Percentiles rank a stretch among this genome's conserved stretches.
These are phyloP conservation scores for Coelinius sp. DNA, from an alignment of 2,888 invertebrate species.

Conservation along the genomic window DNA sequence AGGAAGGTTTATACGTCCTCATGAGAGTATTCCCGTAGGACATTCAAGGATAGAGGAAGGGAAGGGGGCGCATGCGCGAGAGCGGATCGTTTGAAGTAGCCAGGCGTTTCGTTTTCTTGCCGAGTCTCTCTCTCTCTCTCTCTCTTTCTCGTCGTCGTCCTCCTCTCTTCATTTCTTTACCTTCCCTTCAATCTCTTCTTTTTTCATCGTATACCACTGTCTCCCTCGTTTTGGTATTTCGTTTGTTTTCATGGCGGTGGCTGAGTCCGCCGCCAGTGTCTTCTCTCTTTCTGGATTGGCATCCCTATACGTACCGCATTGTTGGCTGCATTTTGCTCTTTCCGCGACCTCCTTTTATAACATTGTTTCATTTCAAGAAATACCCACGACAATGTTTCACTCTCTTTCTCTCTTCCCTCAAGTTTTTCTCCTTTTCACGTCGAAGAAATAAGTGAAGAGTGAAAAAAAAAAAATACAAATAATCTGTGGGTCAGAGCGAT, in stretches of 20 bases:
- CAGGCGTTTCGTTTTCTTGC: constrained; percentile 55
- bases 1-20: background rate
- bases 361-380: constrained; percentile 35
- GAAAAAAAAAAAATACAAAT: background rate
- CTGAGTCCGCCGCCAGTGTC: constrained; percentile 4
- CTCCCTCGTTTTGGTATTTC: constrained; percentile 57
- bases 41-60: constrained; percentile 46
- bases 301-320: constrained; percentile 36
- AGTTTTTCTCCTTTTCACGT: background rate
- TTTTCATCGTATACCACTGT: constrained; percentile 39
- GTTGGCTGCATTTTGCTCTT: constrained; percentile 29
- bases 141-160: too few species aligned
- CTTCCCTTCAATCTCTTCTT: constrained; percentile 28
- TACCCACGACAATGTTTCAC: constrained; percentile 22
- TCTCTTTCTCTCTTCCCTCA: background rate
- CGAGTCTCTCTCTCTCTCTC: constrained; percentile 42
- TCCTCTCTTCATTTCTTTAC: constrained; percentile 26
- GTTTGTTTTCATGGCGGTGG: constrained; percentile 52
- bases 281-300: constrained; percentile 30
- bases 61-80: constrained; percentile 63
- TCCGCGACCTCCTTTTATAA: constrained; percentile 33
- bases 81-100: constrained; percentile 69
- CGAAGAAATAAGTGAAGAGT: constrained; percentile 32
- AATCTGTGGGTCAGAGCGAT: background rate
- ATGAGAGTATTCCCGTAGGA: constrained; percentile 21